Conservation (phyloP, 2,797 vertebrate species). For the Synaphobranchus kaupii region DNA sequence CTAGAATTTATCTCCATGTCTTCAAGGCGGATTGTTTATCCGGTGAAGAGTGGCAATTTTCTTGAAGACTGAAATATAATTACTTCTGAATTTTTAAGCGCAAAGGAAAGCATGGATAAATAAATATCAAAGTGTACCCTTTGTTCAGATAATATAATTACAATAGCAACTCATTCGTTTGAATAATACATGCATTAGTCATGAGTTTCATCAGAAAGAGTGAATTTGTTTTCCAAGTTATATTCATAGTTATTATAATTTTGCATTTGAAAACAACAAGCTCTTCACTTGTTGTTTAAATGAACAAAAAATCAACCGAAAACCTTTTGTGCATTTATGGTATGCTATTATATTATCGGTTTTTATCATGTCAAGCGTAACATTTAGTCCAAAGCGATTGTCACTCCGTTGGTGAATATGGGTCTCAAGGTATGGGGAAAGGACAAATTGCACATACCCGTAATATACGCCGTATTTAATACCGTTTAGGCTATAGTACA, state of each 20-base stretch:
- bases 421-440: not conserved
- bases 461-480: not conserved
- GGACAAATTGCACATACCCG: constrained; percentile 4
- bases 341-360: not conserved
- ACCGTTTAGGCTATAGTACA: not conserved
- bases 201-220: not conserved
- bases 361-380: not conserved
- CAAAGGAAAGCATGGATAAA: not conserved
- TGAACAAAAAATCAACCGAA: not conserved
- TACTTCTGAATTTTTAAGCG: not conserved
- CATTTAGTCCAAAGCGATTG: not conserved
- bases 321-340: not conserved
- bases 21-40: not conserved
- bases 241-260: not conserved
- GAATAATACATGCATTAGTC: not conserved
- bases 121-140: not conserved
- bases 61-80: not conserved
- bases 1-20: not conserved
- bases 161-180: too few relatives aligned
- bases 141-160: too few relatives aligned
- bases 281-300: not conserved
- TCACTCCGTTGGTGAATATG: not conserved
- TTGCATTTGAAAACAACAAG: not conserved
- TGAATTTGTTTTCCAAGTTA: not conserved
- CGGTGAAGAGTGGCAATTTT: not conserved